Evolutionary conservation across 2,113 vertebrate genomes (phyloP).

Genomic region (Bubo bubo): DNA sequence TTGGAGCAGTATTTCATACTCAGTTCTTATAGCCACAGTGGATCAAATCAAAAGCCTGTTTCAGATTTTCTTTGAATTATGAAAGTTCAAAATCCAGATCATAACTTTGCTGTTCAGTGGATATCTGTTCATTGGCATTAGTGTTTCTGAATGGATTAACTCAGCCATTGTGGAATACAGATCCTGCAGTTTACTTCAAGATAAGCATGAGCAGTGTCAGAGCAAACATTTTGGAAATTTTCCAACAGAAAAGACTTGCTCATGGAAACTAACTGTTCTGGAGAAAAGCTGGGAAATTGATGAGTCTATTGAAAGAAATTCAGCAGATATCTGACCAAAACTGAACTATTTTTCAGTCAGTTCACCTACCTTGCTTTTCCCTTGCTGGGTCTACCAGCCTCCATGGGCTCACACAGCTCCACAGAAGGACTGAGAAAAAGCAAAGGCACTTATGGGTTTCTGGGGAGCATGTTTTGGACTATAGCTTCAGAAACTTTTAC

Average conservation of each 20-base stretch:
- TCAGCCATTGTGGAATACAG: neutral
- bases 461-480: neutral
- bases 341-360: neutral
- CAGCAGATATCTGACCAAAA: neutral
- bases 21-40: neutral
- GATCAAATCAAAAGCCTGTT: conserved; percentile 28
- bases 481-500: neutral
- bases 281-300: conserved; percentile 21
- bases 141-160: conserved; percentile 21
- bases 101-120: neutral
- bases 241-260: neutral
- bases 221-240: neutral
- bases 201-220: neutral
- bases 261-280: neutral
- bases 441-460: neutral
- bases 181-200: neutral
- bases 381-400: neutral
- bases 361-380: neutral
- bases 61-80: conserved; percentile 44
- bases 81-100: conserved; percentile 12
- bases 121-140: conserved; percentile 16
- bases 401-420: neutral
- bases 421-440: neutral
- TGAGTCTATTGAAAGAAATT: conserved; percentile 7
- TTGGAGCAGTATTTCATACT: neutral